These are phyloP conservation scores for Carassius carassius DNA, from an alignment of 2,113 vertebrate species.

Conservation along the genomic window DNA sequence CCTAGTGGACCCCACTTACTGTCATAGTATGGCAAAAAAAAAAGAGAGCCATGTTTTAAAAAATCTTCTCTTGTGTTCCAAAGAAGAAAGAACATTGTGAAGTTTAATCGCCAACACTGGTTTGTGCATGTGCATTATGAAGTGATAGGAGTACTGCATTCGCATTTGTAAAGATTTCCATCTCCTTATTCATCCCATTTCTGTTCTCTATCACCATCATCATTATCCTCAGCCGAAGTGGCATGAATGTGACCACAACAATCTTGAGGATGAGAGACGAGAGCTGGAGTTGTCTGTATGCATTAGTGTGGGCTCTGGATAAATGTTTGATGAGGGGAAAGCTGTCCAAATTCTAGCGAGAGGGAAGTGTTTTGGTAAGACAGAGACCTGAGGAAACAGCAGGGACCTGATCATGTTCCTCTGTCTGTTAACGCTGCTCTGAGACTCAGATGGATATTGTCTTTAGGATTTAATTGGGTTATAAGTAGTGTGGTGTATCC, in stretches of 20 bases:
- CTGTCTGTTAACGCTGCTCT: neutral
- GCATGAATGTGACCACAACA: slow-evolving; percentile 9
- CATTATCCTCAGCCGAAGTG: slow-evolving; percentile 15
- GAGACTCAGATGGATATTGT: slow-evolving; percentile 12
- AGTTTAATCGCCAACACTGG: neutral
- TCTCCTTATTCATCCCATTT: neutral
- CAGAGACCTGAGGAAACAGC: slow-evolving; percentile 27
- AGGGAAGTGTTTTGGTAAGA: slow-evolving; percentile 11
- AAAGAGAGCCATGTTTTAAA: neutral
- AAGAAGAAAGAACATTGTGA: neutral
- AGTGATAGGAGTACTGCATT: neutral
- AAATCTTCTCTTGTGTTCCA: neutral
- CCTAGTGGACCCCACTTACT: neutral
- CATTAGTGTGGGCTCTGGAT: slow-evolving; percentile 36
- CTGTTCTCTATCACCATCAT: neutral
- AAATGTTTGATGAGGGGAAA: slow-evolving; percentile 46
- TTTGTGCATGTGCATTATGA: neutral
- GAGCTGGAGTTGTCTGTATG: slow-evolving; percentile 26
- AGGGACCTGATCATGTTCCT: neutral
- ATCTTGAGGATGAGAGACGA: slow-evolving; percentile 2
- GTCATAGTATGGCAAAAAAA: neutral
- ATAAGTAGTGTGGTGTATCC: neutral
- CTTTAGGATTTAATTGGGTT: neutral
- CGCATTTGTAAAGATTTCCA: neutral
- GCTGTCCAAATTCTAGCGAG: slow-evolving; percentile 33